Evolutionary conservation across 2,888 invertebrate genomes (phyloP).

Genomic region (Pheosia tremula): DNA sequence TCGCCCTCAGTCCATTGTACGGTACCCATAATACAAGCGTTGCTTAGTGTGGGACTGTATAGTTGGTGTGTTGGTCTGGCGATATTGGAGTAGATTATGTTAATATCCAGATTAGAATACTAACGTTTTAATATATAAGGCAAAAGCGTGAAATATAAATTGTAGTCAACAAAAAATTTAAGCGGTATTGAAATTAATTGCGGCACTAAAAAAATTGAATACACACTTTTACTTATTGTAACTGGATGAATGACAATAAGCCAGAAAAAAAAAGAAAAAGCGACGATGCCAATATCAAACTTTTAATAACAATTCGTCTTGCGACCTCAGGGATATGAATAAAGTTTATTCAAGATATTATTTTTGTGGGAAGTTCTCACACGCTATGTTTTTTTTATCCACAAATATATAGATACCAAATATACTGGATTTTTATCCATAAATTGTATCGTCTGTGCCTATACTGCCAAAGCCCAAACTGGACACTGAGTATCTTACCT

Average conservation of each 20-base stretch:
- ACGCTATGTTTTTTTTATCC: neutral
- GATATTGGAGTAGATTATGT: too few species aligned
- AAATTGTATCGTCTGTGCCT: neutral
- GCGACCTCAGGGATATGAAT: conserved; percentile 21
- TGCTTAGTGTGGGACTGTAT: too few species aligned
- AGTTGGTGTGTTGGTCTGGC: too few species aligned
- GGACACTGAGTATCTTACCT: too few species aligned
- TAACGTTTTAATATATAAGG: too few species aligned
- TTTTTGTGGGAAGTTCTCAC: conserved; percentile 4
- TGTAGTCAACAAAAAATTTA: too few species aligned
- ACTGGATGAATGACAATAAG: neutral
- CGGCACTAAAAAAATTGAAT: neutral
- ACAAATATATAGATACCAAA: neutral
- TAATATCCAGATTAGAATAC: too few species aligned
- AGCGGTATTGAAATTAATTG: conserved; percentile 6
- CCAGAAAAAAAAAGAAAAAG: conserved; percentile 10
- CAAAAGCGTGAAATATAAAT: too few species aligned
- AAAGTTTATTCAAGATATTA: conserved; percentile 24
- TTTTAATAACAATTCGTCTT: conserved; percentile 10
- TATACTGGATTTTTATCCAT: neutral
- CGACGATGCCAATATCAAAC: conserved; percentile 9
- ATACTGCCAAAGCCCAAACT: neutral
- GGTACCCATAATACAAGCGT: too few species aligned
- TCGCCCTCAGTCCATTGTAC: too few species aligned
- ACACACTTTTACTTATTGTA: too few species aligned